phyloP scores from a whole-genome alignment of 2,888 invertebrate species.

The Mechanitis mazaeus region DNA sequence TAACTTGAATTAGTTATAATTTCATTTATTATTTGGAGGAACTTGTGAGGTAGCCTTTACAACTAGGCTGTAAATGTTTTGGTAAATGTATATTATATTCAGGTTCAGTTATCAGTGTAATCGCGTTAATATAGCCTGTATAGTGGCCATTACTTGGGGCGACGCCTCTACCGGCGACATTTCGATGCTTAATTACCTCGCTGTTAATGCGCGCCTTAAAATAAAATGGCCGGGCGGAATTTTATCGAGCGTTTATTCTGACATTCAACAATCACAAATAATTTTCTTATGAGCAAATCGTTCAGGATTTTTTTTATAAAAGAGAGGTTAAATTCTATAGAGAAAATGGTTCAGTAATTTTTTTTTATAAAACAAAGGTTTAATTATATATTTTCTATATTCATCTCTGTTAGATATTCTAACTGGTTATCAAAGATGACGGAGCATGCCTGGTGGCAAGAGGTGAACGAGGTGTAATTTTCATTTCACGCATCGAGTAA shows the following conservation, averaged over 20 bases:
- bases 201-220: constrained; percentile 56
- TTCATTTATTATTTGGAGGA: neutral
- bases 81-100: constrained; percentile 26
- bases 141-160: constrained; percentile 53
- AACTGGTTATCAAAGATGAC: constrained; percentile 20
- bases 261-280: constrained; percentile 8
- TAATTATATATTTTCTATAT: neutral
- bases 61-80: neutral
- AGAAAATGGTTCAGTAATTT: neutral
- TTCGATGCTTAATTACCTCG: constrained; percentile 67
- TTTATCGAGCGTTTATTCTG: constrained; percentile 44
- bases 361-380: neutral
- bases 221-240: constrained; percentile 55
- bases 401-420: constrained; percentile 3
- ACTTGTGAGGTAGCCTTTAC: no score
- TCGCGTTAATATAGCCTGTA: constrained; percentile 34
- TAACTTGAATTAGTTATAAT: neutral
- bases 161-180: constrained; percentile 57
- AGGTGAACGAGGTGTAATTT: constrained; percentile 24
- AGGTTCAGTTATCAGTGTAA: constrained; percentile 29
- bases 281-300: neutral
- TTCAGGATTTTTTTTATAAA: neutral
- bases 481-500: constrained; percentile 18
- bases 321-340: neutral
- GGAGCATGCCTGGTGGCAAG: constrained; percentile 17